Evolutionary conservation across 2,797 vertebrate genomes (phyloP), one percentile per base, ranked within the genome.

Genomic region (Neostethus bicornis): DNA sequence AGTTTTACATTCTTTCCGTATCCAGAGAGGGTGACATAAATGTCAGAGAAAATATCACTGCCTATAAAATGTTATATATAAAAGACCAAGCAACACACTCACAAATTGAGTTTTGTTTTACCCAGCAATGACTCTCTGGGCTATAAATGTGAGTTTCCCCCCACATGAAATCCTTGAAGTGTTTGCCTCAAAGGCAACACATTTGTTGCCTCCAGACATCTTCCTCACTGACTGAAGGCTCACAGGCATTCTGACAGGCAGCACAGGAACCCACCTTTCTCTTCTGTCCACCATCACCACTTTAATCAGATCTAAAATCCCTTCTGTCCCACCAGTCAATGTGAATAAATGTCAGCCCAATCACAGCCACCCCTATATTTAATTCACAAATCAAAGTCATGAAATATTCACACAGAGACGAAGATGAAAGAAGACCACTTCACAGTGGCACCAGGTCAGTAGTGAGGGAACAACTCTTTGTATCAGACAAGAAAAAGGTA

Each of bases 311-410:
- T 56, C 55, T 43, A 60, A 66, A 55, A 21, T 41, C 46, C 35
- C 10, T 7, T n/a, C 44, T 51, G 26, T 64, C 53, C 59, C 51
- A 64, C 37, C 58, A 66, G 70, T 81, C 78, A 79, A 57, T 70
- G 48, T 69, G 56, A 85, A 84, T 79, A 75, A 83, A 79, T 42
- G 66, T 76, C 76, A 65, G 39, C 25, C 48, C 43, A 70, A 74
- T 85, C 75, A 80, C 48, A 69, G 65, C 64, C 62, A 80, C 68
- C 73, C n/a, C 52, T 67, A 83, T 85, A 61, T 88, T 88, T 82
- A 87, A 88, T 89, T 87, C 73, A 86, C 82, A 80, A 86, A 89
- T 87, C 77, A 78, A 58, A 66, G 42, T 39, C 70, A 88, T 88
- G 57, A 89, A 89, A 87, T 83, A 90, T 90, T 91, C 72, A 87